Evolutionary conservation across 1,140 invertebrate species (phyloP), one percentile per base, ranked within the genome.

Genomic region (Zaprionus taronus): DNA sequence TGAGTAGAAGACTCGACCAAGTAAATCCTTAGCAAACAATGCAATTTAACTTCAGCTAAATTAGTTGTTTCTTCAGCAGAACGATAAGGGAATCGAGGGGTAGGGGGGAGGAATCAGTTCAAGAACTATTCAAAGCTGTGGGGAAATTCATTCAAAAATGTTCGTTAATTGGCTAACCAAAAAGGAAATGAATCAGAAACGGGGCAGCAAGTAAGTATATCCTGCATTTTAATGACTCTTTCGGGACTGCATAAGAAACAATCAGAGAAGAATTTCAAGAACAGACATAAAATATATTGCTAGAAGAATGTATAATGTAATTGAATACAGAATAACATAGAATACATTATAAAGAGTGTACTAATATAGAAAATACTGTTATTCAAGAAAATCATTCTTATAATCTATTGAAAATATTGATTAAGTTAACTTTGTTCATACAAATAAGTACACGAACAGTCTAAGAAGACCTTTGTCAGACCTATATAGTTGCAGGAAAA

Each of bases 21-120:
- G 31, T 38, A 81, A 72, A 80, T 71, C 68, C 56, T 41, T 55
- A 70, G 70, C 69, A 87, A 89, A 80, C 84, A 87, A 87, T 89
- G 83, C 84, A 80, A 80, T 83, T 86, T 80, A 61, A 72, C 63
- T 72, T 69, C 51, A 72, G 80, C 80, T 62, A 78, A 89, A 80
- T 87, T 87, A 89, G 84, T 89, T 89, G 62, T 47, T 76, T 61
- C 47, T 36, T 17, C 53, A 34, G 31, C 44, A 36, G 47, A 44
- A 53, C 17, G 36, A 56, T 55, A 14, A 1, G 15, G 28, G 12
- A 15, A 38, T 3, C 36, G 14, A n/a, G n/a, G 41, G 51, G 31
- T n/a, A 14, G n/a, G 14, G 4, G 22, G n/a, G 14, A 3, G 22
- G 9, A 17, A 15, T 31, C 9, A 22, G 58, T 15, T 41, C 31